Evolutionary conservation across 1,140 invertebrate genomes (phyloP).

Genomic region (Bombus superbus): DNA sequence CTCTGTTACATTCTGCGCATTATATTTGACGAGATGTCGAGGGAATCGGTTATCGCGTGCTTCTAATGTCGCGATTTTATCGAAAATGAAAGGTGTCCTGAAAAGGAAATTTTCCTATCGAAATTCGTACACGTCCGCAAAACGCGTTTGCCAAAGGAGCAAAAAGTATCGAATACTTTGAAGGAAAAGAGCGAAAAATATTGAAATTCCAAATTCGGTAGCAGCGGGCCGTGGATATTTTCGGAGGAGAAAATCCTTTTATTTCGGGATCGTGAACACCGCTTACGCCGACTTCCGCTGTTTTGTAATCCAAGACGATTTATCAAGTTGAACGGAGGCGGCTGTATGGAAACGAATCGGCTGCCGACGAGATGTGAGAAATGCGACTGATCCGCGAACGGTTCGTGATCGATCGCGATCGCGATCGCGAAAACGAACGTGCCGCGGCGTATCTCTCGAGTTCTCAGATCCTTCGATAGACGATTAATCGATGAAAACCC

Average conservation of each 20-base stretch:
- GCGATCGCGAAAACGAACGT: constrained; percentile 33
- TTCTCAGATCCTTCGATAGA: not conserved
- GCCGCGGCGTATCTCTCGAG: constrained; percentile 10
- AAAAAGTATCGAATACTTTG: too few relatives aligned
- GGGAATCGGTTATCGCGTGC: too few relatives aligned
- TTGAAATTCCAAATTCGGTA: not conserved
- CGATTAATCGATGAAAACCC: not conserved
- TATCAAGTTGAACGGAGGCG: constrained; percentile 56
- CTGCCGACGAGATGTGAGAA: constrained; percentile 35
- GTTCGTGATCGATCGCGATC: constrained; percentile 54
- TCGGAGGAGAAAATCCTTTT: not conserved
- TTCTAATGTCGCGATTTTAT: too few relatives aligned
- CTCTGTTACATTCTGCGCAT: too few relatives aligned
- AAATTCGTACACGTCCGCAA: too few relatives aligned
- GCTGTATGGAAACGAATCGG: constrained; percentile 48
- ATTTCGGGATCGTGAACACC: constrained; percentile 7
- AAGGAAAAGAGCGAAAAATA: not conserved
- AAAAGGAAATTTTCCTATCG: too few relatives aligned
- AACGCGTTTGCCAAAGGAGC: too few relatives aligned
- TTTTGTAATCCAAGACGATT: constrained; percentile 54
- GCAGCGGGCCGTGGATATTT: not conserved
- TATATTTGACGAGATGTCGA: too few relatives aligned
- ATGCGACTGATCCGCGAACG: constrained; percentile 23
- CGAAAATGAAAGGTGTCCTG: too few relatives aligned
- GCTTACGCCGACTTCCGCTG: constrained; percentile 43